Percentiles rank a stretch among this genome's conserved stretches.
Conservation (phyloP, 2,113 vertebrate species). For the Atractosteus spatula region DNA sequence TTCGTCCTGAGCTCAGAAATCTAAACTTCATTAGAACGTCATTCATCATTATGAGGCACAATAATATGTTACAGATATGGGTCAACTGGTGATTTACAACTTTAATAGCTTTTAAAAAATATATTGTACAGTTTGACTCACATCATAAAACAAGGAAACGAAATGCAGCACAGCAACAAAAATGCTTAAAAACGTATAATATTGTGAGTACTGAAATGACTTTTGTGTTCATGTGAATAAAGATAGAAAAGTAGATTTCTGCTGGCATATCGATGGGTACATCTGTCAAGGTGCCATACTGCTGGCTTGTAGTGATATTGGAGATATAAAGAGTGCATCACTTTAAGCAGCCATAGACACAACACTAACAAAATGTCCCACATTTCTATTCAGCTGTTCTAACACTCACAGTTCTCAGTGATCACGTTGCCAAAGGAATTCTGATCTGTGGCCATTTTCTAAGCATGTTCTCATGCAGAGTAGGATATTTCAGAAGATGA, state of each 20-base stretch:
- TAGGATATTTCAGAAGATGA: background rate
- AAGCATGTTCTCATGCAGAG: background rate
- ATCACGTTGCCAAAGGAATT: conserved; percentile 7
- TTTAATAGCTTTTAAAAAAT: conserved; percentile 6
- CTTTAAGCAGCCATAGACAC: background rate
- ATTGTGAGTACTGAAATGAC: too few species aligned
- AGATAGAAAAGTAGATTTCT: too few species aligned
- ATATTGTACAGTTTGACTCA: background rate
- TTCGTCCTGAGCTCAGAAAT: conserved; percentile 71
- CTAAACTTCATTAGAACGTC: conserved; percentile 74
- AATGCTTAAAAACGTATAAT: too few species aligned
- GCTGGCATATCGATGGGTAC: too few species aligned
- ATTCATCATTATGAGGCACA: conserved; percentile 72
- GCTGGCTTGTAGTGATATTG: background rate
- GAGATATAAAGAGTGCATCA: background rate
- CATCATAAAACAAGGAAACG: background rate
- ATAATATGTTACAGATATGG: conserved; percentile 52
- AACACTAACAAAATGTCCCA: background rate
- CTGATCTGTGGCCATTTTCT: conserved; percentile 6
- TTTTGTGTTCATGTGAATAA: too few species aligned
- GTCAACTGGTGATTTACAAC: conserved; percentile 8
- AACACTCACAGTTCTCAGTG: background rate
- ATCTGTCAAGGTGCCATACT: too few species aligned
- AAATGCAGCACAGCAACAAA: too few species aligned
- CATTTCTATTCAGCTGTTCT: conserved; percentile 8